Evolutionary conservation across 2,113 vertebrate species (phyloP).

Genomic region (Anguilla japonica): DNA sequence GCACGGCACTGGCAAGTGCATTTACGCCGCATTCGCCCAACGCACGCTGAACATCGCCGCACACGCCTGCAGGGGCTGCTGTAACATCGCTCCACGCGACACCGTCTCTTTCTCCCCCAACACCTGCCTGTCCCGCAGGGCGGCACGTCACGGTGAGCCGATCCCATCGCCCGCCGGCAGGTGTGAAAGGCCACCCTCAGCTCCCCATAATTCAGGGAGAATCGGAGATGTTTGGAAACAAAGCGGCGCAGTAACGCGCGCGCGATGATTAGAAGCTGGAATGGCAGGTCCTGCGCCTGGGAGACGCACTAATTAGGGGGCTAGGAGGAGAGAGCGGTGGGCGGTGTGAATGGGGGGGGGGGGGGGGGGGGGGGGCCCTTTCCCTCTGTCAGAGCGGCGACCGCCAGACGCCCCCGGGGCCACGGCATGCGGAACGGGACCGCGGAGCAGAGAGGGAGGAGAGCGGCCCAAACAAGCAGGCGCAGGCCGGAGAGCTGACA

Average conservation of each 20-base stretch:
- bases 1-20: too few species aligned
- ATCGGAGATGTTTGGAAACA: neutral
- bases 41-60: too few species aligned
- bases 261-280: neutral
- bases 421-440: neutral
- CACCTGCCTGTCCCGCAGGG: neutral
- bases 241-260: neutral
- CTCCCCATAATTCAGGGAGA: neutral
- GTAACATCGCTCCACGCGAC: neutral
- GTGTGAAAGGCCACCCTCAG: neutral
- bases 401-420: too few species aligned
- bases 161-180: neutral
- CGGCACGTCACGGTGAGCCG: too few species aligned
- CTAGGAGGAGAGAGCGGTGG: neutral
- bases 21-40: too few species aligned
- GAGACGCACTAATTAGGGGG: neutral
- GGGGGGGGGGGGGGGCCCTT: neutral
- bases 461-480: neutral
- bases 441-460: neutral
- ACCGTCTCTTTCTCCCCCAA: neutral
- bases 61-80: neutral
- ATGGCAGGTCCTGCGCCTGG: neutral
- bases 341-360: neutral
- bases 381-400: neutral
- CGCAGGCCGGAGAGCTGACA: neutral